Evolutionary conservation across 1,140 invertebrate genomes (phyloP).

Genomic region (Ips typographus): DNA sequence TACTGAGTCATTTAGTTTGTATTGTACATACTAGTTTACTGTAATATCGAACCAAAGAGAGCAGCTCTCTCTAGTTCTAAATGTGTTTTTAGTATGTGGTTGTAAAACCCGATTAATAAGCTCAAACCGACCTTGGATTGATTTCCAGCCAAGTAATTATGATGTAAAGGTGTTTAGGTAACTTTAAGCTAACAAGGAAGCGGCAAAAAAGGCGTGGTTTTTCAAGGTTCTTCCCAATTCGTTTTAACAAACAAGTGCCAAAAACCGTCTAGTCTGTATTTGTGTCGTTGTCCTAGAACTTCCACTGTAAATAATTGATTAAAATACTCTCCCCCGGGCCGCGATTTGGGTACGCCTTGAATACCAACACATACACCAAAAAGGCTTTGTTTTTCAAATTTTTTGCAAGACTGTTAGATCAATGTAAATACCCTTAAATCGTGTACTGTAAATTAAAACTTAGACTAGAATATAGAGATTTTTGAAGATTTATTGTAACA

Average conservation of each 20-base stretch:
- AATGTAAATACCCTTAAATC: slow-evolving; percentile 5
- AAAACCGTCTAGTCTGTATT: not conserved
- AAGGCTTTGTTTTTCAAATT: not conserved
- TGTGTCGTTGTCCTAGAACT: not conserved
- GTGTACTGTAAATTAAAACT: slow-evolving; percentile 2
- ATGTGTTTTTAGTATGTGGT: too few species aligned
- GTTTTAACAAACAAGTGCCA: not conserved
- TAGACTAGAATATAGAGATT: slow-evolving; percentile 5
- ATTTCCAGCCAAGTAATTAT: too few species aligned
- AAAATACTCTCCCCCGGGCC: not conserved
- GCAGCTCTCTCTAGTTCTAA: too few species aligned
- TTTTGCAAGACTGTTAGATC: slow-evolving; percentile 11
- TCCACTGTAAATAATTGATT: not conserved
- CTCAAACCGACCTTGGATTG: too few species aligned
- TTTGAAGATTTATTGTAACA: slow-evolving; percentile 14
- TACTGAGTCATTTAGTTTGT: too few species aligned
- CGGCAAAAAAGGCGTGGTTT: too few species aligned
- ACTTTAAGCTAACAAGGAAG: too few species aligned
- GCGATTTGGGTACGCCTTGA: not conserved
- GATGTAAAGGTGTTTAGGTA: too few species aligned
- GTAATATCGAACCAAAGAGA: too few species aligned
- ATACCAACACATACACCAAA: not conserved
- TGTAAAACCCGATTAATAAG: too few species aligned
- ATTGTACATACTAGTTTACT: too few species aligned
- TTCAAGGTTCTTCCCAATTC: not conserved